These are phyloP conservation scores for Heterodera schachtii DNA, from an alignment of 1,140 invertebrate genomes.

Conservation along the genomic window DNA sequence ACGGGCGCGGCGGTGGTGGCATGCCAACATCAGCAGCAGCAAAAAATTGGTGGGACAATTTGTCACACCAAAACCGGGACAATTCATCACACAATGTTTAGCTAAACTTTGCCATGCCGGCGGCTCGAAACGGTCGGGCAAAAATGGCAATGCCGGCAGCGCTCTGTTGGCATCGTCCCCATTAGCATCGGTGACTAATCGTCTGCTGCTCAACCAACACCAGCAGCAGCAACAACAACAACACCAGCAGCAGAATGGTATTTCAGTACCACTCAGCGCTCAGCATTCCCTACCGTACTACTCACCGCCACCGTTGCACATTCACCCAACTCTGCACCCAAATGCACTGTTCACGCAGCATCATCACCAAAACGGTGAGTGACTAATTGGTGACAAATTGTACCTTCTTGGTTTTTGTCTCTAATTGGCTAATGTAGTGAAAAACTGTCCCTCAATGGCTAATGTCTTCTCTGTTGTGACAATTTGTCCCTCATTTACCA, in stretches of 20 bases:
- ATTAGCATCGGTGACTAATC: not conserved
- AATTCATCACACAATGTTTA: too few relatives aligned
- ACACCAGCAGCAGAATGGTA: not conserved
- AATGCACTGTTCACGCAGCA: not conserved
- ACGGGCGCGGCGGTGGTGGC: not conserved
- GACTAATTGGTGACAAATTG: too few relatives aligned
- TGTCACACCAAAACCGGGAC: too few relatives aligned
- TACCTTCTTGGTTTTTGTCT: too few relatives aligned
- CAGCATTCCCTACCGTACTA: not conserved
- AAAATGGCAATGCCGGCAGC: not conserved
- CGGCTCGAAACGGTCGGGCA: not conserved
- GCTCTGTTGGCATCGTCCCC: not conserved
- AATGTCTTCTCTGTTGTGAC: too few relatives aligned
- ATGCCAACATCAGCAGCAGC: conserved; percentile 1
- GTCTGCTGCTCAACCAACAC: not conserved
- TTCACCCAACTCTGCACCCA: conserved; percentile 1
- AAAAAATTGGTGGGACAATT: not conserved
- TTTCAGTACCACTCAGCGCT: not conserved
- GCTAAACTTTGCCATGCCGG: not conserved
- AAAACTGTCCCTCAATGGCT: too few relatives aligned
- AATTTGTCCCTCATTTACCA: too few relatives aligned
- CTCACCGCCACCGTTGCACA: not conserved
- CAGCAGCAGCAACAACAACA: not conserved
- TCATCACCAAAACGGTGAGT: not conserved
- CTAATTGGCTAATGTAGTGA: too few relatives aligned